Percentiles rank a stretch among this genome's conserved stretches.
Conservation (phyloP, 2,888 invertebrate genomes). For the Phrixothrix hirtus region DNA sequence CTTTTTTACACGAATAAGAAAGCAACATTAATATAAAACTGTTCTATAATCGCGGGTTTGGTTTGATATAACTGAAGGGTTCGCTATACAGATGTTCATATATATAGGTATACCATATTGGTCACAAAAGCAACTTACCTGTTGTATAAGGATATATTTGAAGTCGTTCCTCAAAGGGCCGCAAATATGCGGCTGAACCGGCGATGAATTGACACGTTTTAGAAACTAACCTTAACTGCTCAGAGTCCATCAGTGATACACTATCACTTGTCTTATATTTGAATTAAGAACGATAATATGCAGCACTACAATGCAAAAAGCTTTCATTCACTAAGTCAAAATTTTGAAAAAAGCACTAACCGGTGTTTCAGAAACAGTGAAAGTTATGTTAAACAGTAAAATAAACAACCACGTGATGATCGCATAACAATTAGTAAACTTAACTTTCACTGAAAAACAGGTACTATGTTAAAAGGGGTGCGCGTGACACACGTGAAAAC, state of each 20-base stretch:
- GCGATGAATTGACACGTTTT: conserved; percentile 45
- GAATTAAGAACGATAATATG: too few species aligned
- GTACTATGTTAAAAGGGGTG: conserved; percentile 32
- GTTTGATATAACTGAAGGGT: too few species aligned
- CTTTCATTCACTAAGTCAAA: conserved; percentile 16
- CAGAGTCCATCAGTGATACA: conserved; percentile 51
- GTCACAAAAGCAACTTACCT: too few species aligned
- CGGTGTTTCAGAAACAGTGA: conserved; percentile 5
- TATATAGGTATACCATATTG: too few species aligned
- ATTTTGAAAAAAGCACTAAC: conserved; percentile 16
- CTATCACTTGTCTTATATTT: conserved; percentile 43
- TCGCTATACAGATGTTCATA: too few species aligned
- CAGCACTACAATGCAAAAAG: too few species aligned
- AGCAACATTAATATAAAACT: too few species aligned
- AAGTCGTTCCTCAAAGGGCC: conserved; percentile 37
- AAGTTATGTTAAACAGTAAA: conserved; percentile 14
- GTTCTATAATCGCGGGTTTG: too few species aligned
- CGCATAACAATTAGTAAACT: conserved; percentile 24
- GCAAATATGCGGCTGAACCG: conserved; percentile 40
- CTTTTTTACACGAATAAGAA: too few species aligned
- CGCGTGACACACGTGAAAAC: conserved; percentile 37
- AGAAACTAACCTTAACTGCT: conserved; percentile 44
- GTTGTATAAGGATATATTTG: conserved; percentile 41
- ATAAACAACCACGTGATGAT: conserved; percentile 23
- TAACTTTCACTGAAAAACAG: conserved; percentile 32